phyloP scores from a whole-genome alignment of 2,888 invertebrate species.

The Nezara viridula region DNA sequence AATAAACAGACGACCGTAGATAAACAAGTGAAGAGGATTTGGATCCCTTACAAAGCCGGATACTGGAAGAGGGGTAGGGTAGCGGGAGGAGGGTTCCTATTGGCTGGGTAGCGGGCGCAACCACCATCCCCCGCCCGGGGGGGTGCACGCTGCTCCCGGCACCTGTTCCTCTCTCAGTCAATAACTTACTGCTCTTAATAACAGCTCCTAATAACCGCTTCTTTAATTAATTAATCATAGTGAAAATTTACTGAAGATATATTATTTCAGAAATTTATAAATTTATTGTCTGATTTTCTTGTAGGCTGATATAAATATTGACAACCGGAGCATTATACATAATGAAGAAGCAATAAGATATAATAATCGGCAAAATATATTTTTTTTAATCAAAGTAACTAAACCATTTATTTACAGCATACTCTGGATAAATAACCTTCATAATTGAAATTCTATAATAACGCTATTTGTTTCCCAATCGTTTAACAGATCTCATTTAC shows the following conservation, averaged over 20 bases:
- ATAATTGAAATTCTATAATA: too few species aligned
- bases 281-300: too few species aligned
- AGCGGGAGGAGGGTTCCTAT: background rate
- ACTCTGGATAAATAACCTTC: too few species aligned
- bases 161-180: background rate
- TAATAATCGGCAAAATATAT: too few species aligned
- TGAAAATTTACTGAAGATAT: background rate
- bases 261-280: background rate
- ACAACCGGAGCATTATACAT: background rate
- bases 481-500: too few species aligned
- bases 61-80: background rate
- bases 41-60: background rate
- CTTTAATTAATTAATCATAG: background rate
- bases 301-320: too few species aligned
- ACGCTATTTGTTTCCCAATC: too few species aligned
- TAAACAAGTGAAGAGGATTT: constrained; percentile 1
- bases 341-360: background rate
- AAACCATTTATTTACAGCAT: too few species aligned
- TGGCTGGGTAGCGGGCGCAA: background rate
- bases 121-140: background rate
- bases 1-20: background rate
- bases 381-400: too few species aligned
- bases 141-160: background rate
- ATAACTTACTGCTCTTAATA: background rate
- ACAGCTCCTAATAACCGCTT: background rate